phyloP scores from a whole-genome alignment of 2,888 invertebrate genomes.

The Spatulosminthurus flaviceps region DNA sequence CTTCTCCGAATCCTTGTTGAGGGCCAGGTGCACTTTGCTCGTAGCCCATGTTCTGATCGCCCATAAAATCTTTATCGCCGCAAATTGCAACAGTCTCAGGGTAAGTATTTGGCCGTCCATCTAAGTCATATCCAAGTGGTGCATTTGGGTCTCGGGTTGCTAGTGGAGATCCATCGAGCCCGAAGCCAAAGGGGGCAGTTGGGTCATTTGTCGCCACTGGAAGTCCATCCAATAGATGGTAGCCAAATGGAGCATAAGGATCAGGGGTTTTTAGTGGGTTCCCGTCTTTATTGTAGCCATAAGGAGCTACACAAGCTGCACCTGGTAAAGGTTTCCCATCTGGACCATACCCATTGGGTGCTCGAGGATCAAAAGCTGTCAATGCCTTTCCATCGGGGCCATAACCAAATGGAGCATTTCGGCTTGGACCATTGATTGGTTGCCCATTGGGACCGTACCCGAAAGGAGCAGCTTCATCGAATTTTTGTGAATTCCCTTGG shows the following conservation, averaged over 20 bases:
- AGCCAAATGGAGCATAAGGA: conserved; percentile 42
- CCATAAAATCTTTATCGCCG: conserved; percentile 9
- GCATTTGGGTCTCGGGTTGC: conserved; percentile 31
- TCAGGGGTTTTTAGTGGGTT: not conserved
- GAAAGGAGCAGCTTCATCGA: conserved; percentile 18
- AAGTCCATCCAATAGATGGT: conserved; percentile 32
- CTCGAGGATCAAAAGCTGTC: conserved; percentile 21
- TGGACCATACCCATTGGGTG: conserved; percentile 35
- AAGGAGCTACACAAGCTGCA: conserved; percentile 27
- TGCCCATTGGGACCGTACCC: not conserved
- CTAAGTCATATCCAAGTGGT: conserved; percentile 26
- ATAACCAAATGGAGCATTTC: conserved; percentile 37
- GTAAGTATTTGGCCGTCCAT: conserved; percentile 6
- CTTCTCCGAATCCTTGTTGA: no score
- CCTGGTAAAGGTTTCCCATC: conserved; percentile 36
- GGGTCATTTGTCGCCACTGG: conserved; percentile 42
- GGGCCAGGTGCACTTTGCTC: no score
- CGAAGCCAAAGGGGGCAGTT: conserved; percentile 39
- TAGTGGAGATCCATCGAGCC: conserved; percentile 20
- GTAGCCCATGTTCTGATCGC: not conserved
- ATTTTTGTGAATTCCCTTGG: not conserved
- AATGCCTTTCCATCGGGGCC: conserved; percentile 31
- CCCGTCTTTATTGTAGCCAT: conserved; percentile 22
- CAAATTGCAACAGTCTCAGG: conserved; percentile 41
- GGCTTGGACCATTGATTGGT: conserved; percentile 22